These are phyloP conservation scores for Saxidomus purpurata DNA, from an alignment of 1,140 invertebrate species.

Conservation along the genomic window DNA sequence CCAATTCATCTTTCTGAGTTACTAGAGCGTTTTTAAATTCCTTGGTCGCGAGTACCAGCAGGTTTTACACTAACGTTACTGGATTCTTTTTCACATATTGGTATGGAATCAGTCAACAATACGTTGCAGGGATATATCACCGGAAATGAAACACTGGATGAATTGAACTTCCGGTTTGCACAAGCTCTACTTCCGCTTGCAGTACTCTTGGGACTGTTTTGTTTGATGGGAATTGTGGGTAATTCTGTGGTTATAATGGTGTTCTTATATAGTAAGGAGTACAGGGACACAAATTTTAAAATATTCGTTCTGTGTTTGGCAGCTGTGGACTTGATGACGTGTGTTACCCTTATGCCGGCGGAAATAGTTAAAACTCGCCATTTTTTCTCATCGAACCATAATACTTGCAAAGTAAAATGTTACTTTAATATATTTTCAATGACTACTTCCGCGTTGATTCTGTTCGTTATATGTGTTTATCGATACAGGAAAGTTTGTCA, in stretches of 20 bases:
- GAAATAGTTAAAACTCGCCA: conserved; percentile 52
- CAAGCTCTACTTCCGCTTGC: conserved; percentile 35
- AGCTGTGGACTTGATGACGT: conserved; percentile 42
- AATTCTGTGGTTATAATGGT: conserved; percentile 55
- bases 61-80: not conserved
- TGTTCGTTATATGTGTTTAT: conserved; percentile 49
- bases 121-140: too few relatives aligned
- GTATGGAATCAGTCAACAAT: not conserved
- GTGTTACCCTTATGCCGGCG: conserved; percentile 39
- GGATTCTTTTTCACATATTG: too few relatives aligned
- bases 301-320: conserved; percentile 52
- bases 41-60: not conserved
- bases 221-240: conserved; percentile 42
- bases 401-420: conserved; percentile 57
- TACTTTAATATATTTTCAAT: conserved; percentile 4
- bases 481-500: conserved; percentile 49
- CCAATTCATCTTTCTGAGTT: not conserved
- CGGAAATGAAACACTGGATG: conserved; percentile 17
- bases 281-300: conserved; percentile 53
- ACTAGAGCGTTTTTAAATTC: not conserved
- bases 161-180: conserved; percentile 49
- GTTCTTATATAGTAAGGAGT: conserved; percentile 28
- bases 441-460: not conserved
- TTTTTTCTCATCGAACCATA: conserved; percentile 27
- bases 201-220: conserved; percentile 48